These are phyloP conservation scores for Troides helena DNA, from an alignment of 2,888 invertebrate genomes.

Conservation along the genomic window DNA sequence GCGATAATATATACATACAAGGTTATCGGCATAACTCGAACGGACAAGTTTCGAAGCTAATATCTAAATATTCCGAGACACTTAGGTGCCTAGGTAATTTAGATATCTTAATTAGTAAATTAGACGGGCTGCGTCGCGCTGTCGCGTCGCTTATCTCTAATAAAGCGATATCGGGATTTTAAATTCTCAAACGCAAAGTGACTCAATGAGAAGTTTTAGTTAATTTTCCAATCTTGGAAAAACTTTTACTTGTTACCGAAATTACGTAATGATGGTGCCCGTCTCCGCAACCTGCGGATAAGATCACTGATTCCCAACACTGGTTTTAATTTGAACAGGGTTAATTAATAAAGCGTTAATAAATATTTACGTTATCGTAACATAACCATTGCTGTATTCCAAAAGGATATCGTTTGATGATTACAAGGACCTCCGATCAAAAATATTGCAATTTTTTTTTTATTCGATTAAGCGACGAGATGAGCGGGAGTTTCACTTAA, in stretches of 20 bases:
- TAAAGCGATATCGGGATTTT: not conserved
- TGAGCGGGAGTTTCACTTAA: too few relatives aligned
- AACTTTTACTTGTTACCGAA: not conserved
- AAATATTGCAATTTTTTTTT: too few relatives aligned
- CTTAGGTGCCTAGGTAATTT: constrained; percentile 19
- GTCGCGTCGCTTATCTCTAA: not conserved
- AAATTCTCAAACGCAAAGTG: not conserved
- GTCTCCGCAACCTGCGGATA: too few relatives aligned
- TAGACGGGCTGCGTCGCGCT: not conserved
- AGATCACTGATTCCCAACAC: too few relatives aligned
- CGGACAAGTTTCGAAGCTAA: constrained; percentile 9
- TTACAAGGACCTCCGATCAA: too few relatives aligned
- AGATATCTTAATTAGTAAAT: constrained; percentile 22
- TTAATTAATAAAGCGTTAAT: too few relatives aligned
- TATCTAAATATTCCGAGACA: constrained; percentile 18
- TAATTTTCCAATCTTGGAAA: not conserved
- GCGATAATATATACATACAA: not conserved
- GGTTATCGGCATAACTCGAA: constrained; percentile 10
- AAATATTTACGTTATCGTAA: too few relatives aligned
- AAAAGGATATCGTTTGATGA: too few relatives aligned
- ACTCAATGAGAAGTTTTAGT: not conserved
- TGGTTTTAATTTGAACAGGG: too few relatives aligned
- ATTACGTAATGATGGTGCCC: too few relatives aligned
- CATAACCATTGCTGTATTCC: too few relatives aligned
- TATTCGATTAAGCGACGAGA: too few relatives aligned